These are phyloP conservation scores for Notodonta ziczac DNA, from an alignment of 2,888 invertebrate genomes.

Conservation along the genomic window DNA sequence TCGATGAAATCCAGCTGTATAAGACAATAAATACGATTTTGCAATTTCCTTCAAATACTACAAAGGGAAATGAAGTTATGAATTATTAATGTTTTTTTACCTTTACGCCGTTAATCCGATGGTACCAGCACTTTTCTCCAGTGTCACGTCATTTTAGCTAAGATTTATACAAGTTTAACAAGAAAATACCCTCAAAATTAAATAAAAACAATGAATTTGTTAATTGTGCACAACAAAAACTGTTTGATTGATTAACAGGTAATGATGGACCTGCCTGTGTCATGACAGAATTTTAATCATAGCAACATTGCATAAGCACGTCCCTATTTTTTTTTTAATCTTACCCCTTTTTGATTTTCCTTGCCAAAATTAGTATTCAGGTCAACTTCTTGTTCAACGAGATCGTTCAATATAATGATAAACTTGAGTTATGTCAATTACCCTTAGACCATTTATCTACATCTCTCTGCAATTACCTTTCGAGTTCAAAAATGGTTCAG, in stretches of 20 bases:
- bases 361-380: too few species aligned
- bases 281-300: background rate
- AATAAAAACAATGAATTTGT: conserved; percentile 20
- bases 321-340: too few species aligned
- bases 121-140: conserved; percentile 25
- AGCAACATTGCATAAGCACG: too few species aligned
- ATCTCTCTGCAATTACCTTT: too few species aligned
- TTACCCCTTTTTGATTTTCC: too few species aligned
- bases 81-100: conserved; percentile 32
- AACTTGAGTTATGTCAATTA: too few species aligned
- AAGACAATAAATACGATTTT: conserved; percentile 17
- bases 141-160: conserved; percentile 48
- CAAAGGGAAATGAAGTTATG: conserved; percentile 26
- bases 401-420: too few species aligned
- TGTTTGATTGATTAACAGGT: background rate
- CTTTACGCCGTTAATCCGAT: conserved; percentile 34
- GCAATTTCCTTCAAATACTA: conserved; percentile 13
- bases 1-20: conserved; percentile 8
- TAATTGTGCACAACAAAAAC: conserved; percentile 23
- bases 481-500: too few species aligned
- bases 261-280: background rate
- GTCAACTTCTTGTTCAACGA: too few species aligned
- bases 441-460: too few species aligned
- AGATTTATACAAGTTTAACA: conserved; percentile 30
- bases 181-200: conserved; percentile 53